phyloP scores from a whole-genome alignment of 92 coral and sea anemone species.

The Epizoanthus scotinus region DNA sequence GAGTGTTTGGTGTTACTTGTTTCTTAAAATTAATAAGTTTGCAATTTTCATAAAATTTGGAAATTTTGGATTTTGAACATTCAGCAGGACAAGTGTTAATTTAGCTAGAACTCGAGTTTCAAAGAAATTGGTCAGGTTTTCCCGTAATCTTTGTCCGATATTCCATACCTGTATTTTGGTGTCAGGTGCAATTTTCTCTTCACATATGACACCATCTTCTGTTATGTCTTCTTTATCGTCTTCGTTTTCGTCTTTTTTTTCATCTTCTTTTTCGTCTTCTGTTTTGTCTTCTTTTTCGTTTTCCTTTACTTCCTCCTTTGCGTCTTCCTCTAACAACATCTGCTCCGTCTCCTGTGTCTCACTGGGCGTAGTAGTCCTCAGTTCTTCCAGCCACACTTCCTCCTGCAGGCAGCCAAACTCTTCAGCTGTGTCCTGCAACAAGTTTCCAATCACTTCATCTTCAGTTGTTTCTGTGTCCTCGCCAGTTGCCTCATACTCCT shows the following conservation, averaged over 20 bases:
- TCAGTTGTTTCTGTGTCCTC: conserved; percentile 49
- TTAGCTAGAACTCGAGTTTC: too few relatives aligned
- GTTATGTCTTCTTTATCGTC: neutral
- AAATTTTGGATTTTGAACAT: too few relatives aligned
- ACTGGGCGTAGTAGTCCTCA: neutral
- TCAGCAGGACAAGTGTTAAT: too few relatives aligned
- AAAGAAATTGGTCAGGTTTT: too few relatives aligned
- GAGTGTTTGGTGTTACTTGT: too few relatives aligned
- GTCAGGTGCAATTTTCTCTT: conserved; percentile 24
- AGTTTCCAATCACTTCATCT: conserved; percentile 44
- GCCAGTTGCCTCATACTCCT: conserved; percentile 33
- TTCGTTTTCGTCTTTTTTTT: conserved; percentile 7
- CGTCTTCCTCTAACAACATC: conserved; percentile 32
- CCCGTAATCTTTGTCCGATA: too few relatives aligned
- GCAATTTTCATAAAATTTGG: too few relatives aligned
- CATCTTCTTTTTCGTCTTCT: conserved; percentile 41
- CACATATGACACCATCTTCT: too few relatives aligned
- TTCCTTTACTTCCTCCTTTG: conserved; percentile 12
- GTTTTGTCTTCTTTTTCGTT: conserved; percentile 2
- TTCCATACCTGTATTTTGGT: conserved; percentile 5
- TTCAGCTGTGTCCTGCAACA: conserved; percentile 36
- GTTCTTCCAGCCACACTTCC: neutral
- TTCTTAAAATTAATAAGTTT: too few relatives aligned
- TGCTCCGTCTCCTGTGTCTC: conserved; percentile 19
- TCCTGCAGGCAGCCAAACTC: neutral